A percentile compares a stretch with the other conserved stretches of the same genome.
Conservation (phyloP, 2,113 vertebrate species). For the Ceuthmochares aereus region DNA sequence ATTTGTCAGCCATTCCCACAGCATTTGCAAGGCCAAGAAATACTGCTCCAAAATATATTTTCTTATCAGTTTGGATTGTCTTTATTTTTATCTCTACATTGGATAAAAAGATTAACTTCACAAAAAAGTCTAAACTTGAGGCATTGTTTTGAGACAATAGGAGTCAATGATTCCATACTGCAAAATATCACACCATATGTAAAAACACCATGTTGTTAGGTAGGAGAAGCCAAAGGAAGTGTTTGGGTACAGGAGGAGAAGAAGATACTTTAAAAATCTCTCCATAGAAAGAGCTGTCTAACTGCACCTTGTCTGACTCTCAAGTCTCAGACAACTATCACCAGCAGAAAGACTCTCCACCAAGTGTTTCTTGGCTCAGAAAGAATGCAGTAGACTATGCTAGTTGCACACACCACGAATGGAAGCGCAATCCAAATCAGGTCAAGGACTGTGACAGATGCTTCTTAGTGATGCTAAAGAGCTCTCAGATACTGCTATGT, state of each 20-base stretch:
- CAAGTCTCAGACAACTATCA: not conserved
- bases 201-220: not conserved
- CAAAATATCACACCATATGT: not conserved
- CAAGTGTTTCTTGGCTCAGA: not conserved
- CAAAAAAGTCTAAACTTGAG: not conserved
- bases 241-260: not conserved
- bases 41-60: not conserved
- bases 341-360: not conserved
- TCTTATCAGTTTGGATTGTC: not conserved
- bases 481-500: not conserved
- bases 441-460: not conserved
- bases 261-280: not conserved
- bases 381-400: rapidly evolving
- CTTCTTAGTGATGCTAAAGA: not conserved
- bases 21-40: not conserved
- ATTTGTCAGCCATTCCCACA: not conserved
- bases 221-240: not conserved
- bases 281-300: not conserved
- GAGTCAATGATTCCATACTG: not conserved
- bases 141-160: not conserved
- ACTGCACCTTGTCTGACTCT: not conserved
- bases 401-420: not conserved
- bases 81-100: not conserved
- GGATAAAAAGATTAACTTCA: not conserved
- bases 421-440: not conserved